Evolutionary conservation across 2,797 vertebrate genomes (phyloP).

Genomic region (Oreortyx pictus): DNA sequence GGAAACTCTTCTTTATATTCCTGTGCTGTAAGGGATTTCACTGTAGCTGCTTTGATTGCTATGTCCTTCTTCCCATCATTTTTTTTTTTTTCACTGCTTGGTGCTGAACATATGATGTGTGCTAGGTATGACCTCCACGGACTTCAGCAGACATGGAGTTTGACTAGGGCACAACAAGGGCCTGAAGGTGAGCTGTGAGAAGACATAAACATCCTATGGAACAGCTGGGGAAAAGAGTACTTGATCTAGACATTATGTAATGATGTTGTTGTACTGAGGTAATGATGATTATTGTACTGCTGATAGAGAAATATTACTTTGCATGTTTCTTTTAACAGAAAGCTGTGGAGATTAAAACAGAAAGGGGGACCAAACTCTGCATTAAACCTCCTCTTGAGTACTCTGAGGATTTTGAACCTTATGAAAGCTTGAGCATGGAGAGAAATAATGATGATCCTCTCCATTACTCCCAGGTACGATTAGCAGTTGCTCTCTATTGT

Average conservation of each 20-base stretch:
- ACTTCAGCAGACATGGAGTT: not conserved
- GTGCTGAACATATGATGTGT: fast-evolving
- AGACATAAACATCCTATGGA: not conserved
- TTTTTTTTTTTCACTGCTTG: not conserved
- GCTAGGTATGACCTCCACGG: not conserved
- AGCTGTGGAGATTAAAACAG: constrained; percentile 90
- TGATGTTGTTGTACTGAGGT: not conserved
- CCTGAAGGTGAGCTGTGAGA: not conserved
- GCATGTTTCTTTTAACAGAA: constrained; percentile 77
- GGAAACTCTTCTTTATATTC: not conserved
- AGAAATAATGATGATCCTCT: constrained; percentile 53
- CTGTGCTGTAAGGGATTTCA: not conserved
- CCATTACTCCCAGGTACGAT: constrained; percentile 67
- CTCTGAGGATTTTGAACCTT: constrained; percentile 88
- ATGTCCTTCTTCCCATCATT: not conserved
- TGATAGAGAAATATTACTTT: not conserved
- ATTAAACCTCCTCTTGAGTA: constrained; percentile 83
- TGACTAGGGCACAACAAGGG: not conserved
- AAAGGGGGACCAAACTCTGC: constrained; percentile 82
- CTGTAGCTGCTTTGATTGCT: not conserved
- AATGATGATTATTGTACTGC: not conserved
- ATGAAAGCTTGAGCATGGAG: constrained; percentile 82
- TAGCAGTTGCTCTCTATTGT: not conserved
- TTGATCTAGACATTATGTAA: not conserved
- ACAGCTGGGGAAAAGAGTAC: not conserved